Conservation (phyloP, 2,888 invertebrate genomes). For the Apamea anceps region DNA sequence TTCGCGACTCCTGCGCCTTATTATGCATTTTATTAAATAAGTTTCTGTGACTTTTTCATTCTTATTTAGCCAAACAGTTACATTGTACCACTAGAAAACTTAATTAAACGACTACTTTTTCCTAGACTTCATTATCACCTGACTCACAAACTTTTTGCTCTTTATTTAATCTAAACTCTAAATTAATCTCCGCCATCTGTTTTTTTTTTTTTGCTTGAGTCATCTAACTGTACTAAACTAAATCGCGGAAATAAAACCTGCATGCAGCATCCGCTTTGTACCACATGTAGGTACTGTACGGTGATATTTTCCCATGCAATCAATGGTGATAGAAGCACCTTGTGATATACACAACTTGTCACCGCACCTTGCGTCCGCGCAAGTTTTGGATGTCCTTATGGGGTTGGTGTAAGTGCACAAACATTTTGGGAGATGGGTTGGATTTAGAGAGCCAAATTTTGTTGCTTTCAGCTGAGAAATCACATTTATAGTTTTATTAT, state of each 20-base stretch:
- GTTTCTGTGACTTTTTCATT: slow-evolving; percentile 2
- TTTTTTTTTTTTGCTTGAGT: slow-evolving; percentile 45
- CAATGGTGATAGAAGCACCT: slow-evolving; percentile 58
- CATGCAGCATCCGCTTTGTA: slow-evolving; percentile 44
- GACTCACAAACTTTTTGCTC: slow-evolving; percentile 20
- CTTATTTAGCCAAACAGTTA: slow-evolving; percentile 2
- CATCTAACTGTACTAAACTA: slow-evolving; percentile 48
- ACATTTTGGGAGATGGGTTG: slow-evolving; percentile 6
- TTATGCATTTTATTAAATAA: slow-evolving; percentile 15
- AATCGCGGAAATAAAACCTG: slow-evolving; percentile 62
- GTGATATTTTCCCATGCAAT: slow-evolving; percentile 58
- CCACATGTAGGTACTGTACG: slow-evolving; percentile 45
- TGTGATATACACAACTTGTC: slow-evolving; percentile 57
- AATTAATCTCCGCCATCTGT: slow-evolving; percentile 33
- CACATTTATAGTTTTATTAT: not conserved
- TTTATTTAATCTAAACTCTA: slow-evolving; percentile 22
- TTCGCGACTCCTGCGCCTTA: slow-evolving; percentile 21
- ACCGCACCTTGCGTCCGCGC: slow-evolving; percentile 80
- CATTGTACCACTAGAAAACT: slow-evolving; percentile 12
- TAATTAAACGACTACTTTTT: slow-evolving; percentile 24
- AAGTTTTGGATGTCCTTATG: slow-evolving; percentile 60
- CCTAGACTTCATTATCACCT: not conserved
- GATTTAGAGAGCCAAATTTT: not conserved
- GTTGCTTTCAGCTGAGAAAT: not conserved
- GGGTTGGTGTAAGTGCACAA: slow-evolving; percentile 52